A percentile compares a stretch with the other conserved stretches of the same genome.
Evolutionary conservation across 2,113 vertebrate genomes (phyloP).

Genomic region (Bujurquina vittata): DNA sequence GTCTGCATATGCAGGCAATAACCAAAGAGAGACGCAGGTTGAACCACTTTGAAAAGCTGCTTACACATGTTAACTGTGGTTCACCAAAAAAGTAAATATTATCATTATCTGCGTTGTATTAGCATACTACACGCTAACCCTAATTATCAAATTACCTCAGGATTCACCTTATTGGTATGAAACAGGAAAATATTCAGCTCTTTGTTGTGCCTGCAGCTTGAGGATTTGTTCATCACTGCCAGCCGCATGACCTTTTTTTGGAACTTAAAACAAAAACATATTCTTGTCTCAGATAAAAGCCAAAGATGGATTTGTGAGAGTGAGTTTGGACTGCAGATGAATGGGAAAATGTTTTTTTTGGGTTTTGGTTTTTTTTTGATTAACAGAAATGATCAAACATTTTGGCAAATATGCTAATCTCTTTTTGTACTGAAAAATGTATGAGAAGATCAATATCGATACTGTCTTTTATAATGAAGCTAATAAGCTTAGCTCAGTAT

Average conservation of each 20-base stretch:
- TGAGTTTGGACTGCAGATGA: conserved; percentile 28
- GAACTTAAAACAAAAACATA: conserved; percentile 23
- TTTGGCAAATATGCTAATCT: not conserved
- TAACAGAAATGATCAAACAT: not conserved
- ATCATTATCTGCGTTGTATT: not conserved
- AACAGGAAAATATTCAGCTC: not conserved
- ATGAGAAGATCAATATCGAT: not conserved
- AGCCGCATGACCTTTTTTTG: conserved; percentile 29
- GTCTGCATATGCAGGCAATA: not conserved
- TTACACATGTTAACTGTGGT: not conserved
- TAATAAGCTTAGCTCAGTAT: not conserved
- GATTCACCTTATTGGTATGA: not conserved
- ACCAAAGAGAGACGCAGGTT: not conserved
- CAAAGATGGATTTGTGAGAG: conserved; percentile 3
- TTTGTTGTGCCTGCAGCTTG: conserved; percentile 10
- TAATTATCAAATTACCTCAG: conserved; percentile 11
- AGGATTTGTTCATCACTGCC: conserved; percentile 17
- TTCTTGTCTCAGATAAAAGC: conserved; percentile 28
- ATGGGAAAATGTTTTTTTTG: not conserved
- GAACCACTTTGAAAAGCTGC: not conserved
- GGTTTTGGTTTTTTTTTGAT: not conserved
- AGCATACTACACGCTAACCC: not conserved
- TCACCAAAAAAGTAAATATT: not conserved
- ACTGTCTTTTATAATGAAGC: not conserved
- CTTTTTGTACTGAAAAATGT: not conserved